Evolutionary conservation across 2,888 invertebrate genomes (phyloP).

Genomic region (Poecilus cupreus): DNA sequence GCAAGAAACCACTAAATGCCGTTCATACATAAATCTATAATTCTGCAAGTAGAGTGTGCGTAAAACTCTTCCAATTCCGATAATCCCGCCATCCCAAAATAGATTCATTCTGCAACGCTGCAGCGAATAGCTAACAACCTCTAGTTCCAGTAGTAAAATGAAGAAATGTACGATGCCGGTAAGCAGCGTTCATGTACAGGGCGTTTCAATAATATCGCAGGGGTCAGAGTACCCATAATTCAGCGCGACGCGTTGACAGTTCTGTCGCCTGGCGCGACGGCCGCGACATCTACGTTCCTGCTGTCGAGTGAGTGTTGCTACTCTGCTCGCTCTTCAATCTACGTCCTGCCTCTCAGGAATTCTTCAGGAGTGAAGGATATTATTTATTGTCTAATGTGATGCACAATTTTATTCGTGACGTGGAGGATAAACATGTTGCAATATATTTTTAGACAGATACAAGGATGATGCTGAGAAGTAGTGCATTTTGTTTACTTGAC

Average conservation of each 20-base stretch:
- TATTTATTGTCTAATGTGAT: constrained; percentile 28
- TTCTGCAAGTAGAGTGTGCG: background rate
- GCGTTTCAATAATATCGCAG: constrained; percentile 47
- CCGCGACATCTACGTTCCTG: background rate
- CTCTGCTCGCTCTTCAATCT: background rate
- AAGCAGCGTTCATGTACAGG: constrained; percentile 35
- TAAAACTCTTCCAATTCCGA: background rate
- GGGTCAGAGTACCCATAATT: constrained; percentile 54
- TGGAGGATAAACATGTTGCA: background rate
- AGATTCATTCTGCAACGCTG: constrained; percentile 23
- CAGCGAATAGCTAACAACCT: no score
- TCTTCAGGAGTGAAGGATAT: background rate
- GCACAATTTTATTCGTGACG: background rate
- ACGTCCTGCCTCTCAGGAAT: background rate
- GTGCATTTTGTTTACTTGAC: no score
- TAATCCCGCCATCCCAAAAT: constrained; percentile 6
- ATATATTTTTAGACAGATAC: background rate
- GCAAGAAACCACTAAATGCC: no score
- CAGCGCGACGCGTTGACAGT: constrained; percentile 49
- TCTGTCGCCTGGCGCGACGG: constrained; percentile 12
- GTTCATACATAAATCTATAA: background rate
- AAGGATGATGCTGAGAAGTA: background rate
- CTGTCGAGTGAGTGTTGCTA: background rate
- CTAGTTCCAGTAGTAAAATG: background rate
- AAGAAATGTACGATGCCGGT: background rate